These are phyloP conservation scores for Porites rus DNA, from an alignment of 92 coral and sea anemone species.

Conservation along the genomic window DNA sequence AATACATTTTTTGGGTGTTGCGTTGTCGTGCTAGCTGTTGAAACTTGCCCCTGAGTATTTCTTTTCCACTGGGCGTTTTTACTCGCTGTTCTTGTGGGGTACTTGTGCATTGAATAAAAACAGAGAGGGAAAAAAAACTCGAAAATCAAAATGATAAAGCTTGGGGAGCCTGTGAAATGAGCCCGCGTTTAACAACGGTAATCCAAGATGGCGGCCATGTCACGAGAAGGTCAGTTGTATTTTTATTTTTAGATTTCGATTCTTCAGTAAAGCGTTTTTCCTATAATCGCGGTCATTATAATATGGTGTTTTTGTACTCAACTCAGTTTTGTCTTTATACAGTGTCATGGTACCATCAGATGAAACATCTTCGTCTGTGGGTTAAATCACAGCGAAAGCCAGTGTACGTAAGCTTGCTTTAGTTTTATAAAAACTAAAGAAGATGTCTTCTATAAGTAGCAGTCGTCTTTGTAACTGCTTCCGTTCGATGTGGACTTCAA, in stretches of 20 bases:
- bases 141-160: too few species aligned
- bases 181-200: neutral
- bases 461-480: conserved; percentile 5
- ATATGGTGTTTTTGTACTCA: neutral
- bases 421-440: neutral
- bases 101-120: too few species aligned
- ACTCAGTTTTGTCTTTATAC: neutral
- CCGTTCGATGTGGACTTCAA: conserved; percentile 26
- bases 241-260: too few species aligned
- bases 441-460: conserved; percentile 9
- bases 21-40: too few species aligned
- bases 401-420: too few species aligned
- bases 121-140: too few species aligned
- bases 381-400: neutral
- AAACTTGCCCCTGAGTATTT: too few species aligned
- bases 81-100: too few species aligned
- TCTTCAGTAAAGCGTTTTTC: neutral
- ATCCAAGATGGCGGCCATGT: neutral
- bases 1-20: too few species aligned
- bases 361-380: neutral
- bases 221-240: neutral
- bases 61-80: too few species aligned
- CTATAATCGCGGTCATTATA: too few species aligned
- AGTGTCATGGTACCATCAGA: neutral
- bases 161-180: neutral